phyloP scores from a whole-genome alignment of 1,140 invertebrate genomes.

The Danaus plexippus region DNA sequence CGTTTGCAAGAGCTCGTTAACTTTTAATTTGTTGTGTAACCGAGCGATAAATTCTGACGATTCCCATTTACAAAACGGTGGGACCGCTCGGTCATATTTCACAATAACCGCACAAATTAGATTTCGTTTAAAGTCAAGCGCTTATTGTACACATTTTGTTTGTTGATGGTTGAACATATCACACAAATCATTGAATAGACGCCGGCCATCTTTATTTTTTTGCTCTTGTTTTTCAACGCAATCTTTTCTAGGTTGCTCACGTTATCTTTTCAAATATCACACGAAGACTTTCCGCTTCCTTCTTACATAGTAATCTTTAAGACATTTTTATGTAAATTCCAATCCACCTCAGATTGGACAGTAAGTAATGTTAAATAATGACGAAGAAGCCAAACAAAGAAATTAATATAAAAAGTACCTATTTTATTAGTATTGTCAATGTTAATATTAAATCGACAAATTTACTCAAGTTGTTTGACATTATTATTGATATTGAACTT shows the following conservation, averaged over 20 bases:
- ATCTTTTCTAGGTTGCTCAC: not conserved
- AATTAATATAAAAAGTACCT: too few relatives aligned
- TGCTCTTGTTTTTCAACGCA: conserved; percentile 14
- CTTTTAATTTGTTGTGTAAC: conserved; percentile 69
- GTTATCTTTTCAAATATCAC: too few relatives aligned
- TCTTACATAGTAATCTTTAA: too few relatives aligned
- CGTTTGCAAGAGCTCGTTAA: conserved; percentile 61
- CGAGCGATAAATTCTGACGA: conserved; percentile 58
- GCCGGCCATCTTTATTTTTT: conserved; percentile 48
- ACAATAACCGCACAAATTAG: conserved; percentile 70
- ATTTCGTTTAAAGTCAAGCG: conserved; percentile 67
- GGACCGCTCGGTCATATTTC: conserved; percentile 49
- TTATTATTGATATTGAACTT: too few relatives aligned
- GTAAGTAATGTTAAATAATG: conserved; percentile 4
- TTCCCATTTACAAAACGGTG: conserved; percentile 44
- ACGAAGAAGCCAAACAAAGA: too few relatives aligned
- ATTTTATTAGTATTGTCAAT: too few relatives aligned
- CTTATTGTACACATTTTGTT: conserved; percentile 58
- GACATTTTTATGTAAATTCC: conserved; percentile 5
- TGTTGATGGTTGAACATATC: conserved; percentile 56
- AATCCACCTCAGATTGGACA: not conserved
- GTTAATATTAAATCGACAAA: too few relatives aligned
- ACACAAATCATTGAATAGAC: conserved; percentile 50
- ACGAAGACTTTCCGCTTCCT: too few relatives aligned
- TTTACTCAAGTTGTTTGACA: too few relatives aligned